Evolutionary conservation across 2,888 invertebrate species (phyloP).

Genomic region (Achlya flavicornis): DNA sequence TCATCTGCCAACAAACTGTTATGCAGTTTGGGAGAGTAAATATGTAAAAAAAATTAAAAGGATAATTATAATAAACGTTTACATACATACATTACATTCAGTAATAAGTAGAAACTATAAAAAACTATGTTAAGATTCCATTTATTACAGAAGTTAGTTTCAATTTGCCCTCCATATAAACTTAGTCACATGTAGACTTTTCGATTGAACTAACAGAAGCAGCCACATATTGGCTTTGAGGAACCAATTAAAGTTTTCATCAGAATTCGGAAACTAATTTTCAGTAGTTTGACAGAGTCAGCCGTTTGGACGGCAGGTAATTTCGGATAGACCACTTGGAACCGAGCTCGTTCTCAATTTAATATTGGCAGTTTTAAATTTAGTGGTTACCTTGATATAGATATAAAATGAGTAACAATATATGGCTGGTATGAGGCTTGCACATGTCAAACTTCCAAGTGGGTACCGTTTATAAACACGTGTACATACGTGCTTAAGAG

Average conservation of each 20-base stretch:
- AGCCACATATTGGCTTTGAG: slow-evolving; percentile 73
- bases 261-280: slow-evolving; percentile 79
- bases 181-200: slow-evolving; percentile 49
- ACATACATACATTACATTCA: no score
- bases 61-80: no score
- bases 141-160: slow-evolving; percentile 51
- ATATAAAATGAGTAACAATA: not conserved
- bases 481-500: not conserved
- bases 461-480: not conserved
- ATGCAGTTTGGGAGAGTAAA: no score
- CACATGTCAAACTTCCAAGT: not conserved
- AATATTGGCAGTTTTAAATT: slow-evolving; percentile 67
- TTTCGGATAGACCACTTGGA: slow-evolving; percentile 55
- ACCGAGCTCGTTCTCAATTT: slow-evolving; percentile 54
- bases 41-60: no score
- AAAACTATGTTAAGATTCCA: slow-evolving; percentile 37
- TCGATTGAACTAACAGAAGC: slow-evolving; percentile 62
- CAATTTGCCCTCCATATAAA: slow-evolving; percentile 36
- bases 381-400: slow-evolving; percentile 18
- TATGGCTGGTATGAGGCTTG: not conserved
- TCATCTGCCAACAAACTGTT: no score
- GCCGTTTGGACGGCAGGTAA: slow-evolving; percentile 70
- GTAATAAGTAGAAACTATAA: slow-evolving; percentile 25
- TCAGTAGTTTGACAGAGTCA: slow-evolving; percentile 78
- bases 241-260: slow-evolving; percentile 82